A percentile compares a stretch with the other conserved stretches of the same genome.
These are phyloP conservation scores for Dromaius novaehollandiae DNA, from an alignment of 2,113 vertebrate genomes.

Conservation along the genomic window DNA sequence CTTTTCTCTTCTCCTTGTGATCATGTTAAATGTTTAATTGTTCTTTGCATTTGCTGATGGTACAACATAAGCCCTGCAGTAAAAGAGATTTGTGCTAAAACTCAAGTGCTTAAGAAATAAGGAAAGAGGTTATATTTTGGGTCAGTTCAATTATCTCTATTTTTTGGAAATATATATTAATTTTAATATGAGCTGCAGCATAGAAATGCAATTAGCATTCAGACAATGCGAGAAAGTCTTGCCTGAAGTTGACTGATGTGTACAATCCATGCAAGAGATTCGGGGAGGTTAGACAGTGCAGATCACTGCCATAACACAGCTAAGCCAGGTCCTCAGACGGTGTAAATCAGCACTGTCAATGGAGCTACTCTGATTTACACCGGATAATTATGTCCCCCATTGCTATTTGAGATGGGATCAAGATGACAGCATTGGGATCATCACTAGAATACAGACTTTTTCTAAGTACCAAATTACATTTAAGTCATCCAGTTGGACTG, in stretches of 20 bases:
- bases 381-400: not conserved
- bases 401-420: not conserved
- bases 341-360: not conserved
- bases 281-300: constrained; percentile 2
- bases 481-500: not conserved
- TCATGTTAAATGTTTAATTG: constrained; percentile 72
- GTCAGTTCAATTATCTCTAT: constrained; percentile 59
- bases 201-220: constrained; percentile 56
- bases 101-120: constrained; percentile 61
- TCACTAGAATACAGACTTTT: not conserved
- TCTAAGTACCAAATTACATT: not conserved
- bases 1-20: constrained; percentile 42
- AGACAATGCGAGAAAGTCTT: constrained; percentile 33
- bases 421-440: not conserved
- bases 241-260: constrained; percentile 52
- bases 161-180: constrained; percentile 44
- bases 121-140: constrained; percentile 60
- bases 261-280: constrained; percentile 24
- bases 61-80: constrained; percentile 58
- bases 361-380: not conserved
- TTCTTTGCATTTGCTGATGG: constrained; percentile 64
- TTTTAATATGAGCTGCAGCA: constrained; percentile 35
- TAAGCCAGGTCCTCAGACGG: not conserved
- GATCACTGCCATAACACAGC: not conserved
- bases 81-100: constrained; percentile 69